Percentiles rank a stretch among this genome's conserved stretches.
phyloP scores from a whole-genome alignment of 2,888 invertebrate species.

The Drosophila subsilvestris region DNA sequence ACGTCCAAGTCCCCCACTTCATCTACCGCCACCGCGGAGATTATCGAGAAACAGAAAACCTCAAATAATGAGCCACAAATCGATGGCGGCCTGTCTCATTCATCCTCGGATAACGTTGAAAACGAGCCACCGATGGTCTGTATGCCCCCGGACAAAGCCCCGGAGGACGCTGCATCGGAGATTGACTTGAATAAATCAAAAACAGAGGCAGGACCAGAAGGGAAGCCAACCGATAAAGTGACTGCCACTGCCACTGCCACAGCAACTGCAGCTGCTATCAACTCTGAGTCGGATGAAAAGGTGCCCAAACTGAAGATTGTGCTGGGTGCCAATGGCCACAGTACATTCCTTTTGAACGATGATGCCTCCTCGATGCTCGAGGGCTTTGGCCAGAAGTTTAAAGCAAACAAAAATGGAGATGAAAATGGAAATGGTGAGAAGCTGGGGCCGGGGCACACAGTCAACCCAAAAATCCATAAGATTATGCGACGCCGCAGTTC shows the following conservation, averaged over 20 bases:
- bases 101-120: background rate
- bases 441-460: background rate
- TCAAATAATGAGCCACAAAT: too few species aligned
- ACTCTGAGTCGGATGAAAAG: background rate
- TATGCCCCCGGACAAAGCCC: background rate
- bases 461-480: background rate
- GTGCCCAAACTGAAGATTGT: slow-evolving; percentile 52
- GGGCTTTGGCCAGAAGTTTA: background rate
- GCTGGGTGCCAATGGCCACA: slow-evolving; percentile 45
- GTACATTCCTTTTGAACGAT: slow-evolving; percentile 35
- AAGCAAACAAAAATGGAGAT: background rate
- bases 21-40: background rate
- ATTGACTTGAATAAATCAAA: background rate
- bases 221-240: background rate
- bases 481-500: slow-evolving; percentile 58
- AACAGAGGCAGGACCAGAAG: background rate
- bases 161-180: background rate
- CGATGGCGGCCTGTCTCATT: background rate
- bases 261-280: too few species aligned
- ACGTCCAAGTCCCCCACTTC: background rate
- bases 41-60: too few species aligned
- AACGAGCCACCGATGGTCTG: background rate
- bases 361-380: background rate
- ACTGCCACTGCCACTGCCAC: background rate
- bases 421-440: slow-evolving; percentile 2